Conservation (phyloP, 2,113 vertebrate genomes). For the Zosterops hypoxanthus region DNA sequence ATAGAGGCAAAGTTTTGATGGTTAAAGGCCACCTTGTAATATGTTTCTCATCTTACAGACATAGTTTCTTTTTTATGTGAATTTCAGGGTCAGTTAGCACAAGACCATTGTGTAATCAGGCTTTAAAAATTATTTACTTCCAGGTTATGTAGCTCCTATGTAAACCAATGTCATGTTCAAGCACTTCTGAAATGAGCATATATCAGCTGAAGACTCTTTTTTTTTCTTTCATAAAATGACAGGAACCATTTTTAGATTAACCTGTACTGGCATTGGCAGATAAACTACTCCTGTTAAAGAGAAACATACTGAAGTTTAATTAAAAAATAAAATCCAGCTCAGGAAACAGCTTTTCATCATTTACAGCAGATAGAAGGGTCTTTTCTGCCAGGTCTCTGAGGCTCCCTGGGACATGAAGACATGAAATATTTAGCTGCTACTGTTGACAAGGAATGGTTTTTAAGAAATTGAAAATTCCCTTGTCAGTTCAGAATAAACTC, state of each 20-base stretch:
- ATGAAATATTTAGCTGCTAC: constrained; percentile 88
- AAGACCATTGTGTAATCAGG: background rate
- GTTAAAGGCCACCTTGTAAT: background rate
- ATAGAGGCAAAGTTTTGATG: background rate
- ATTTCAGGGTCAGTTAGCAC: background rate
- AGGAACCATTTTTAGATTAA: background rate
- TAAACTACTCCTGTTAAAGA: background rate
- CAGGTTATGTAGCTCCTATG: background rate
- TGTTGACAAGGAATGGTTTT: constrained; percentile 89
- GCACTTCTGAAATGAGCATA: background rate
- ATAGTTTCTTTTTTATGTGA: background rate
- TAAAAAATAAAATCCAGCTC: background rate
- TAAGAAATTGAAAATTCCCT: constrained; percentile 83
- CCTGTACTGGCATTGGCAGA: background rate
- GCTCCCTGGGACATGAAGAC: constrained; percentile 75
- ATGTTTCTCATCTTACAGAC: background rate
- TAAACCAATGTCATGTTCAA: background rate
- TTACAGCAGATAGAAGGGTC: constrained; percentile 75
- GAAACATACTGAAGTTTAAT: background rate
- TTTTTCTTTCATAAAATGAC: background rate
- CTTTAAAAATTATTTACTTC: background rate
- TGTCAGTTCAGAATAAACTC: constrained; percentile 80
- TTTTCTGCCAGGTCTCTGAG: constrained; percentile 74
- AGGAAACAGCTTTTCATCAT: constrained; percentile 76
- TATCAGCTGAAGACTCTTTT: background rate